phyloP scores from a whole-genome alignment of 2,888 invertebrate species.

The Tiphia femorata region DNA sequence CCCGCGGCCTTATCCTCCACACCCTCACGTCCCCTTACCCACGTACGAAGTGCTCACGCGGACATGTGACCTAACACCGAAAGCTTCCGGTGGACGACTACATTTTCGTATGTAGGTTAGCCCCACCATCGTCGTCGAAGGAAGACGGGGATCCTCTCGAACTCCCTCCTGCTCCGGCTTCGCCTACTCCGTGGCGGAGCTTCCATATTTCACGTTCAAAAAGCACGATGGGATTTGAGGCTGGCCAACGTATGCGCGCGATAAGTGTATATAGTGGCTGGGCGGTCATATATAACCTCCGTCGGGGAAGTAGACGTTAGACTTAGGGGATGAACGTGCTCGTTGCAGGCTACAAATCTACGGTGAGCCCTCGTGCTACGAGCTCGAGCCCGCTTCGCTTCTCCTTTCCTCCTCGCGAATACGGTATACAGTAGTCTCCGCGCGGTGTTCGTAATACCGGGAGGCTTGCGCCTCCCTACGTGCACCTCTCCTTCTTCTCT shows the following conservation, averaged over 20 bases:
- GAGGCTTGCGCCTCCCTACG: conserved; percentile 20
- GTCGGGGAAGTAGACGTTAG: conserved; percentile 49
- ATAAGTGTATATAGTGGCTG: conserved; percentile 51
- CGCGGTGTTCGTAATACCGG: conserved; percentile 35
- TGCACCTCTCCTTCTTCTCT: conserved; percentile 10
- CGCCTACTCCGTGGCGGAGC: conserved; percentile 20
- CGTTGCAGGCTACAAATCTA: conserved; percentile 63
- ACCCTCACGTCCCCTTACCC: background rate
- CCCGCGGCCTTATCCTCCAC: conserved; percentile 11
- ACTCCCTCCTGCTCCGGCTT: conserved; percentile 1
- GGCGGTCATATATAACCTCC: conserved; percentile 55
- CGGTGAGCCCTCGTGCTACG: conserved; percentile 50
- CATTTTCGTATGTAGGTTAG: conserved; percentile 28
- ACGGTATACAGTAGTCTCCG: conserved; percentile 32
- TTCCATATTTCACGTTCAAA: conserved; percentile 52
- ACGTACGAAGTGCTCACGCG: background rate
- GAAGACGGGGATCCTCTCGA: too few relatives aligned
- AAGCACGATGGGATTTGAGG: conserved; percentile 57
- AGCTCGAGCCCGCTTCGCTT: too few relatives aligned
- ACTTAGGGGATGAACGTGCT: conserved; percentile 61
- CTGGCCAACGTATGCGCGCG: conserved; percentile 55
- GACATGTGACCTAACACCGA: background rate
- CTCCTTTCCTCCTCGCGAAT: too few relatives aligned
- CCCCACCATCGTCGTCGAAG: background rate
- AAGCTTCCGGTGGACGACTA: conserved; percentile 21